phyloP scores from a whole-genome alignment of 2,113 vertebrate genomes.

The Calypte anna region DNA sequence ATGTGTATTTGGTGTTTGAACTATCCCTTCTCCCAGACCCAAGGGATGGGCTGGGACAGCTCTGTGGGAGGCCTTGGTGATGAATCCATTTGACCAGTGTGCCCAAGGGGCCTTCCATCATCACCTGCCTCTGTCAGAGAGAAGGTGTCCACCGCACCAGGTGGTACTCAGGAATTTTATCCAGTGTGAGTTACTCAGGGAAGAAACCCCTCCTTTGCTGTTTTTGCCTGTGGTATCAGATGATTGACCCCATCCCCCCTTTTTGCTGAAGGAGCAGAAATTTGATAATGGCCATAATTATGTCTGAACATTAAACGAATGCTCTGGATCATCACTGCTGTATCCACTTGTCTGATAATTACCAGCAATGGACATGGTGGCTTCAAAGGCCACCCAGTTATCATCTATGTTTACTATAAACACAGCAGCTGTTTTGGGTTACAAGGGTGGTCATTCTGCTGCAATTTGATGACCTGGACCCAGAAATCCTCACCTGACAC shows the following conservation, averaged over 20 bases:
- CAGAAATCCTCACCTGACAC: slow-evolving; percentile 39
- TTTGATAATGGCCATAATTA: slow-evolving; percentile 63
- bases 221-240: neutral
- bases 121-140: neutral
- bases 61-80: slow-evolving; percentile 63
- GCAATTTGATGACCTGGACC: slow-evolving; percentile 34
- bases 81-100: slow-evolving; percentile 63
- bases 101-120: slow-evolving; percentile 69
- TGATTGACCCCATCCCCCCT: neutral
- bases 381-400: slow-evolving; percentile 74
- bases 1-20: slow-evolving; percentile 32
- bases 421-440: slow-evolving; percentile 62
- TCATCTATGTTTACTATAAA: slow-evolving; percentile 71
- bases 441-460: slow-evolving; percentile 51
- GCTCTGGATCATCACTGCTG: slow-evolving; percentile 24
- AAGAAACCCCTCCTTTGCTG: neutral
- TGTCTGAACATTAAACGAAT: slow-evolving; percentile 44
- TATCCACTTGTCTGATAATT: slow-evolving; percentile 57
- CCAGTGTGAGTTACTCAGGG: slow-evolving; percentile 12
- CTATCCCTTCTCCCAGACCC: neutral
- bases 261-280: slow-evolving; percentile 67
- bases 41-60: slow-evolving; percentile 19
- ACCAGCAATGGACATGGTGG: slow-evolving; percentile 33
- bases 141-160: neutral
- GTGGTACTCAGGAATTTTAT: slow-evolving; percentile 60